These are phyloP conservation scores for Cryptomyrus ogoouensis DNA, from an alignment of 2,113 vertebrate genomes.

Conservation along the genomic window DNA sequence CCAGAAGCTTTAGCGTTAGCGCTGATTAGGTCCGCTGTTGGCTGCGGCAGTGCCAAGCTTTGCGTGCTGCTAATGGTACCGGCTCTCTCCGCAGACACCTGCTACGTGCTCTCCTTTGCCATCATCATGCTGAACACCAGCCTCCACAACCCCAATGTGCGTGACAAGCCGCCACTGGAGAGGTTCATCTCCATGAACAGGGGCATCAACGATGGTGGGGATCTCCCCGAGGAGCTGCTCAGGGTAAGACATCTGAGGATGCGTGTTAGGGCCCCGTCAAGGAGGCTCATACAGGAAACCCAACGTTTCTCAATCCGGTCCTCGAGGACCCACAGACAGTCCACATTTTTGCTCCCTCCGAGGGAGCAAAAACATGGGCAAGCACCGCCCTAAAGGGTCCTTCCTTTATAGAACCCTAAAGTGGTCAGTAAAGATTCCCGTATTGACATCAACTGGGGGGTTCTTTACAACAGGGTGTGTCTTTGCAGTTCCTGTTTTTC, in stretches of 20 bases:
- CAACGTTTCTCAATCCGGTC: background rate
- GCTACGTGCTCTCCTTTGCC: conserved; percentile 91
- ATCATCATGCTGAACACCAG: conserved; percentile 98
- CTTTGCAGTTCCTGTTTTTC: background rate
- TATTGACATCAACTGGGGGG: background rate
- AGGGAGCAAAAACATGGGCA: background rate
- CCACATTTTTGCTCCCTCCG: background rate
- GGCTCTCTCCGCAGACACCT: conserved; percentile 72
- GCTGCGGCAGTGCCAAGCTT: background rate
- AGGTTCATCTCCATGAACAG: conserved; percentile 98
- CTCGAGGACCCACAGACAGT: background rate
- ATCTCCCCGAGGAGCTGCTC: conserved; percentile 92
- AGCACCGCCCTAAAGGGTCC: background rate
- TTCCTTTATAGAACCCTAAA: background rate
- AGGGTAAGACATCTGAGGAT: conserved; percentile 58
- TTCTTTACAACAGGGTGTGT: background rate
- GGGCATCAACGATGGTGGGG: conserved; percentile 93
- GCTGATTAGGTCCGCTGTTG: conserved; percentile 20
- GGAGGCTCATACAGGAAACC: background rate
- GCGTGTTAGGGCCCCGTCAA: background rate
- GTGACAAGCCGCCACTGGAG: conserved; percentile 92
- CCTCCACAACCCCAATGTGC: conserved; percentile 93
- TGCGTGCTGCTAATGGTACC: conserved; percentile 17
- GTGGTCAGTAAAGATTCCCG: background rate
- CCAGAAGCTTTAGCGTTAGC: background rate